Conservation (phyloP, 2,113 vertebrate species). For the Philantomba maxwellii region DNA sequence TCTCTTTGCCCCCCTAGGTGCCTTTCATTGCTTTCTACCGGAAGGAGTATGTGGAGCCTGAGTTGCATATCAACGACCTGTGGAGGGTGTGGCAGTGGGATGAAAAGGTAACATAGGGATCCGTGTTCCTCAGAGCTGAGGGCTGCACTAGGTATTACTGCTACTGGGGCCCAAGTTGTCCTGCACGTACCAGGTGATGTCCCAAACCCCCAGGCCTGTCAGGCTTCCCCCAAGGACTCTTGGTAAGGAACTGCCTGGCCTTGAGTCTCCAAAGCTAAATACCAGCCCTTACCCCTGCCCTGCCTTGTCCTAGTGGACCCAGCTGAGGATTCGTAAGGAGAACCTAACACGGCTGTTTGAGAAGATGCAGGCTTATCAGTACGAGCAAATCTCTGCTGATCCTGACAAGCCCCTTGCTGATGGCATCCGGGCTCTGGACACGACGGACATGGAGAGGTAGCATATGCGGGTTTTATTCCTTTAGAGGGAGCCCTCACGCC, state of each 20-base stretch:
- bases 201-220: not conserved
- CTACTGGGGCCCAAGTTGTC: not conserved
- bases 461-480: not conserved
- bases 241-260: not conserved
- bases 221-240: not conserved
- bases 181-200: not conserved
- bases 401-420: constrained; percentile 97
- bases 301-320: constrained; percentile 87
- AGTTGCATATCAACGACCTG: constrained; percentile 95
- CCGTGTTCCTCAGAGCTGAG: not conserved
- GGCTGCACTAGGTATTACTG: not conserved
- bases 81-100: constrained; percentile 99
- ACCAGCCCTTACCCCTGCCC: constrained; percentile 19
- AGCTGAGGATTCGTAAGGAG: constrained; percentile 95
- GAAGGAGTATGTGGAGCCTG: constrained; percentile 98
- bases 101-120: constrained; percentile 88
- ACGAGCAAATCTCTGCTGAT: constrained; percentile 97
- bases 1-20: constrained; percentile 82
- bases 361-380: constrained; percentile 98
- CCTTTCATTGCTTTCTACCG: constrained; percentile 99
- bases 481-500: not conserved
- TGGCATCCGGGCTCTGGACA: constrained; percentile 94
- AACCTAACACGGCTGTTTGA: constrained; percentile 96
- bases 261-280: not conserved
- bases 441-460: constrained; percentile 95